Evolutionary conservation across 1,140 invertebrate genomes (phyloP).

Genomic region (Mylabris phalerata): DNA sequence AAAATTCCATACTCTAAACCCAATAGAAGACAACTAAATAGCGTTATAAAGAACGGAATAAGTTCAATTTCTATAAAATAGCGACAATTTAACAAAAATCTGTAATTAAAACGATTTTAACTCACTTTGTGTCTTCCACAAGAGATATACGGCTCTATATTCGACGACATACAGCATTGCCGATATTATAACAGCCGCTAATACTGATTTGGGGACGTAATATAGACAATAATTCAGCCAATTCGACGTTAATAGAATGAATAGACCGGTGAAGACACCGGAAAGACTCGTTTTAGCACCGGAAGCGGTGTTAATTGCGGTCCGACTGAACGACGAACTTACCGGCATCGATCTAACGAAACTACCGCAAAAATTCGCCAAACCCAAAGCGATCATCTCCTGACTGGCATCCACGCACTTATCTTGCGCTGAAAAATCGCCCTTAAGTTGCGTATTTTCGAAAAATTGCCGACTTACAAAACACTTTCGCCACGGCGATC

Average conservation of each 20-base stretch:
- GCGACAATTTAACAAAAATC: constrained; percentile 1
- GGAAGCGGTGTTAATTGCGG: constrained; percentile 83
- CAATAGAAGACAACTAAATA: constrained; percentile 51
- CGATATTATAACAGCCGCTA: constrained; percentile 69
- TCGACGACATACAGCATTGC: constrained; percentile 76
- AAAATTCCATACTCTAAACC: constrained; percentile 67
- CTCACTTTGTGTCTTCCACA: constrained; percentile 75
- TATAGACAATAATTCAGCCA: constrained; percentile 63
- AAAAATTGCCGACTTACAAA: constrained; percentile 49
- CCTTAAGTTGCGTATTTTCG: neutral
- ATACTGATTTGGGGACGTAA: constrained; percentile 67
- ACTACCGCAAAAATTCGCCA: constrained; percentile 74
- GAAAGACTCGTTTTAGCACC: constrained; percentile 79
- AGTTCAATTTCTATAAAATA: constrained; percentile 51
- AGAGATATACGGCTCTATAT: constrained; percentile 60
- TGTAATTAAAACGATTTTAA: neutral
- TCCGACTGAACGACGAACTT: constrained; percentile 78
- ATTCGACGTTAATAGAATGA: constrained; percentile 61
- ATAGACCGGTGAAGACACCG: constrained; percentile 65
- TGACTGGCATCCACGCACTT: constrained; percentile 71
- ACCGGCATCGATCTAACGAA: constrained; percentile 82
- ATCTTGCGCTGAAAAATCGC: constrained; percentile 56
- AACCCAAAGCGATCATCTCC: constrained; percentile 78
- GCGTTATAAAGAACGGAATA: constrained; percentile 52
- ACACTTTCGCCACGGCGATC: constrained; percentile 79